Base-by-base conservation (phyloP, 2,888 invertebrate genomes). In the Caenorhabditis sp. region DNA sequence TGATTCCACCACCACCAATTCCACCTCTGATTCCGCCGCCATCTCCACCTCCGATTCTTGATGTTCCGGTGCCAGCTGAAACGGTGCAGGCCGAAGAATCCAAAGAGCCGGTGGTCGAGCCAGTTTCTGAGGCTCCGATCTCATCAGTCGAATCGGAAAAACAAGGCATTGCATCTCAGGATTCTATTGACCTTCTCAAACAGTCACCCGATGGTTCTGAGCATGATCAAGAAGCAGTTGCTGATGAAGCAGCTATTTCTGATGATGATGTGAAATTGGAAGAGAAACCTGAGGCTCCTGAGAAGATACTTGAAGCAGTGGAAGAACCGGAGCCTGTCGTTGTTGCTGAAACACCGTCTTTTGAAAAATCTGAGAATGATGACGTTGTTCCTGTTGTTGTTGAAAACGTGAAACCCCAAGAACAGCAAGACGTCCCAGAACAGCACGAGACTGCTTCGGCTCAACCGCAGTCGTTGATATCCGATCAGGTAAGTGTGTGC, bases 401-500 rank as follows among this genome's bases (percentile, higher is more conserved):
- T 26, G 44, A 65, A 24, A 37, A 18, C 2, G 15, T 18, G 0
- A n/a, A 44, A 20, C 32, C 58, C 0, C 32, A 44, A 20, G 22
- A 11, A 24, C 40, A 15, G 6, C 40, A 9, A 13, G 47, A 47
- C 5, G 47, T 47, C 18, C n/a, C n/a, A n/a, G 47, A n/a, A 20
- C 13, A 13, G 28, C 35, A 20, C 3, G 15, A 32, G 22, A 26
- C 22, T 18, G 24, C 11, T 2, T 8, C 47, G 3, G 2, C 5
- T 5, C 51, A 28, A 20, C 40, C 77, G 1, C 69, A 60, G 40
- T 56, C 62, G 9, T 20, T 78, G 13, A 78, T 78, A 24, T 78
- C 78, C 26, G 77, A 78, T 78, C 77, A 78, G 77, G 77, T 78
- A 64, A 56, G 62, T 13, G 20, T 8, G n/a, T 13, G 72, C 72